A percentile compares a stretch with the other conserved stretches of the same genome.
phyloP scores from a whole-genome alignment of 92 coral and sea anemone species.

The Phenganax stokvisi region DNA sequence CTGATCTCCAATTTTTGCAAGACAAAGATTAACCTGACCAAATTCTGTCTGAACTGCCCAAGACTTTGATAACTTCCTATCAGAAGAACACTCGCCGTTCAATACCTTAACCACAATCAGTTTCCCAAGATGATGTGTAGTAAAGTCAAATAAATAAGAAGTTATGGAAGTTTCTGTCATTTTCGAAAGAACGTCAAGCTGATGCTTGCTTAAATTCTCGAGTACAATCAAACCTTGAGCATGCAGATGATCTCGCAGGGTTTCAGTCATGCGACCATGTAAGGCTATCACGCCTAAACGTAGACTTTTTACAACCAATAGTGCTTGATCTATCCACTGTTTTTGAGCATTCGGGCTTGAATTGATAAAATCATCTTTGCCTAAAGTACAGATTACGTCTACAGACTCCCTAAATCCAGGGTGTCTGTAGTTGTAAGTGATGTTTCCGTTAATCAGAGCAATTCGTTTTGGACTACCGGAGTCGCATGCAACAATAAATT shows the following conservation, averaged over 20 bases:
- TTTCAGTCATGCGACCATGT: conserved; percentile 63
- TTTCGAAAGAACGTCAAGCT: conserved; percentile 62
- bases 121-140: conserved; percentile 57
- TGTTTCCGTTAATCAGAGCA: conserved; percentile 72
- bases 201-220: conserved; percentile 43
- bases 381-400: conserved; percentile 45
- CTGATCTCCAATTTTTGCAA: conserved; percentile 1
- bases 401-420: conserved; percentile 60
- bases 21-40: conserved; percentile 36
- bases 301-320: conserved; percentile 31
- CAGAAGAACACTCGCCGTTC: conserved; percentile 34
- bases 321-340: conserved; percentile 55
- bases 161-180: conserved; percentile 53
- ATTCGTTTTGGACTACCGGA: conserved; percentile 16
- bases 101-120: conserved; percentile 44
- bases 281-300: conserved; percentile 57
- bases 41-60: neutral
- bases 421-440: conserved; percentile 65
- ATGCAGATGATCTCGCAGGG: conserved; percentile 55
- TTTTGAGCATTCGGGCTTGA: conserved; percentile 22
- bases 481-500: neutral
- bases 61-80: conserved; percentile 21
- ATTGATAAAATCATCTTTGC: conserved; percentile 21
- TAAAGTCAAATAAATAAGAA: conserved; percentile 61
- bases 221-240: conserved; percentile 52